Evolutionary conservation across 1,140 invertebrate species (phyloP), one percentile per base, ranked within the genome.

Genomic region (Meloidogyne floridensis): DNA sequence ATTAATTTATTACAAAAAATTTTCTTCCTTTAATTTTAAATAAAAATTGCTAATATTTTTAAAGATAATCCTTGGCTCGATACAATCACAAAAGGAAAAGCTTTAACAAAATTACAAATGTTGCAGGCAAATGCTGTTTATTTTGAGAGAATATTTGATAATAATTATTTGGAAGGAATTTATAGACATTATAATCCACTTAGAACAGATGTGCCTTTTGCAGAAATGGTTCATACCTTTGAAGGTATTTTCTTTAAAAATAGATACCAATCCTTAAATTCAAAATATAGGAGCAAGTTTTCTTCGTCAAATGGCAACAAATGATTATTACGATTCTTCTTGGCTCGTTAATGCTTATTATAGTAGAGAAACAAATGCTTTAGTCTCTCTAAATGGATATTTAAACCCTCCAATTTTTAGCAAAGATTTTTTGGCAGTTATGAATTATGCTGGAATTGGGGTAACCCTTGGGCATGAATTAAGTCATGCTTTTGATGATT

Each of bases 311-410:
- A 43, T 73, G 72, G 42, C 72, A 3, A 73, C 72, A 6, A 73
- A 73, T 53, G 72, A 73, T 43, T 73, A 47, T 53, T 73, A 73
- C n/a, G 72, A 73, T 43, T 47, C 72, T 53, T 73, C 72, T 13
- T 73, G 42, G 42, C 3, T 53, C n/a, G 72, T 73, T 15, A 73
- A 73, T 53, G 72, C 72, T 53, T 73, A 47, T 53, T 73, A 73
- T 53, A 73, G 72, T 53, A 43, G 72, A 43, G 72, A 73, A 53
- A 73, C 42, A 13, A 73, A 73, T 53, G 72, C 51, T 13, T 47
- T 73, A 53, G 72, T 73, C 15, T 13, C 72, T 0, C n/a, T 73
- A 73, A n/a, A 73, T 73, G 72, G 42, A 10, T 73, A 73, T 53
- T 43, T 53, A 73, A 47, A 47, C 6, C 72, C 56, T 6, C 56